Base-by-base conservation (phyloP, 2,888 invertebrate genomes). In the Stomorhina lunata region DNA sequence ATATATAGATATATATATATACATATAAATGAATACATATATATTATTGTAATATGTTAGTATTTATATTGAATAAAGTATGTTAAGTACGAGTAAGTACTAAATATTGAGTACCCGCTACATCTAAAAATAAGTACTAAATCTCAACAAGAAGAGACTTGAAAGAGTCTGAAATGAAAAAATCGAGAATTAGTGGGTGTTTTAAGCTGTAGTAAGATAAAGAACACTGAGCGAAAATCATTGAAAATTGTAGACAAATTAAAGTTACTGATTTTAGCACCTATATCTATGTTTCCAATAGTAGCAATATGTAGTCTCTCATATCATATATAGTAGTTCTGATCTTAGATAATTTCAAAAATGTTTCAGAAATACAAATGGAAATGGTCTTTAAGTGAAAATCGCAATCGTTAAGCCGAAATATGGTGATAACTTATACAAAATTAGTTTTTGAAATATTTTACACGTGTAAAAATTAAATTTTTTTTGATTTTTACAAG, bases 131-230 rank as follows among this genome's bases (percentile, higher is more conserved):
- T 3, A 12, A 1, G 43, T 22, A 53, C 43, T 22, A 65, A 75
- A 34, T 65, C 75, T 55, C 29, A n/a, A 57, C 17, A 34, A 55
- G 53, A 73, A 32, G 22, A 73, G 15, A 63, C 40, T 63, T 32
- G 53, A 50, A 73, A 32, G 22, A 73, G 15, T 50, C 40, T 63
- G 32, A 63, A 50, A 29, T 20, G 12, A 29, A 65, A 2, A 34
- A 34, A 50, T 17, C 34, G 27, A 53, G 45, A 27, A 10, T 12
- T 66, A 27, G 75, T 75, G 55, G 75, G 65, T 75, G 75, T 75
- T 34, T 55, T 43, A 73, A 65, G 32, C 29, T 50, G n/a, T n/a
- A 32, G 29, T 72, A 27, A 57, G 2, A 17, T 17, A 45, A 34
- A 48, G 25, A 15, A 4, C 73, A 73, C 73, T 73, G 37, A 53